Evolutionary conservation across 2,797 vertebrate genomes (phyloP).

Genomic region (Darevskia mixta): DNA sequence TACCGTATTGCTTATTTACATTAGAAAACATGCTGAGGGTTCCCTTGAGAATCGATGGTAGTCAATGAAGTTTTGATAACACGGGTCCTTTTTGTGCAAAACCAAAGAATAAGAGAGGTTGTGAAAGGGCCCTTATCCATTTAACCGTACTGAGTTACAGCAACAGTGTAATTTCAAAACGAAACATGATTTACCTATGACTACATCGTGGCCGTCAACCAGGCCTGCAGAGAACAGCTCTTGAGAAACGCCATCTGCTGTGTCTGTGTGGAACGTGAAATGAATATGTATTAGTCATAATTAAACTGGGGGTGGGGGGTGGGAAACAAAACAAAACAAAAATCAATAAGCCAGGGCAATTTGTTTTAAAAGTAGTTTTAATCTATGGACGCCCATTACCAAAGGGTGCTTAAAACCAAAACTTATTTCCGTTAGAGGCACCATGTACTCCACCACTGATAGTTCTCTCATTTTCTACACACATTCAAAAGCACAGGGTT

Average conservation of each 20-base stretch:
- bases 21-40: constrained; percentile 49
- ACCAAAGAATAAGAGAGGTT: constrained; percentile 56
- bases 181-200: constrained; percentile 91
- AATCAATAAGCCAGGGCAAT: constrained; percentile 66
- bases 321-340: not conserved
- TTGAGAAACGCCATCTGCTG: constrained; percentile 97
- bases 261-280: constrained; percentile 87
- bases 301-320: constrained; percentile 14
- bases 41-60: constrained; percentile 50
- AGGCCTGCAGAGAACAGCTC: constrained; percentile 97
- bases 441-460: constrained; percentile 19
- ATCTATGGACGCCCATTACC: constrained; percentile 60
- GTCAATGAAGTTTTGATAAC: constrained; percentile 48
- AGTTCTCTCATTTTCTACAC: constrained; percentile 57
- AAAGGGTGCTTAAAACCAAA: constrained; percentile 64
- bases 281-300: constrained; percentile 73
- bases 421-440: constrained; percentile 51
- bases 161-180: constrained; percentile 68
- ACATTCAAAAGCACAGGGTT: constrained; percentile 45
- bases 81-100: constrained; percentile 48
- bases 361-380: constrained; percentile 63
- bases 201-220: constrained; percentile 94
- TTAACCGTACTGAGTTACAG: constrained; percentile 62
- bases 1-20: constrained; percentile 43
- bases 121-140: constrained; percentile 63